Conservation (phyloP, 2,888 invertebrate genomes). For the Andricus curvator region DNA sequence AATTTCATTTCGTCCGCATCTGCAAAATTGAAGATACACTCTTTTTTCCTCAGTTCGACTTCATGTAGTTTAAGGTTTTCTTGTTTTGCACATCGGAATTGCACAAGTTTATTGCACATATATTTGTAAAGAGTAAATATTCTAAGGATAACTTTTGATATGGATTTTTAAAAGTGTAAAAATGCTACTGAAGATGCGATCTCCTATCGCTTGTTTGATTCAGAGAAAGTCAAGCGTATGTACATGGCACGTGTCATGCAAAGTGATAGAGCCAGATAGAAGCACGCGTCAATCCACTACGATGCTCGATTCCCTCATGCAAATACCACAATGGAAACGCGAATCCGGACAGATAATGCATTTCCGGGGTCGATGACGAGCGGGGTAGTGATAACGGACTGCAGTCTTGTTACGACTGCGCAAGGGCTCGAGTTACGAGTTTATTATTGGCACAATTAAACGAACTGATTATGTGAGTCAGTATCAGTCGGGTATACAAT, state of each 20-base stretch:
- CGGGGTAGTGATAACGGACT: conserved; percentile 44
- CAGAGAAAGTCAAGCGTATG: conserved; percentile 48
- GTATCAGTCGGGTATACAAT: conserved; percentile 45
- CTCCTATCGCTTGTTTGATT: conserved; percentile 42
- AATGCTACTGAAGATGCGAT: not conserved
- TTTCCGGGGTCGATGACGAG: conserved; percentile 62
- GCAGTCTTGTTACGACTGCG: conserved; percentile 51
- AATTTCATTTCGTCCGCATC: too few species aligned
- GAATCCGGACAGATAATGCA: conserved; percentile 60
- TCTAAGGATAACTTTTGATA: not conserved
- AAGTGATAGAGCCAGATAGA: conserved; percentile 32
- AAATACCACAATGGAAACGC: conserved; percentile 55
- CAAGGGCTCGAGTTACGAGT: conserved; percentile 58
- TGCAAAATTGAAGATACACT: too few species aligned
- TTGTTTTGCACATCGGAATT: too few species aligned
- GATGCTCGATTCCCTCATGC: conserved; percentile 43
- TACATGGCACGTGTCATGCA: conserved; percentile 46
- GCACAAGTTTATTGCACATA: too few species aligned
- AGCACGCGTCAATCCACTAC: conserved; percentile 34
- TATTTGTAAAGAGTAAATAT: not conserved
- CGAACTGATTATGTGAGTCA: conserved; percentile 49
- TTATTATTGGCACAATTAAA: conserved; percentile 56
- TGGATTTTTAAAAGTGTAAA: not conserved
- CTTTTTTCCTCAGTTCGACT: too few species aligned
- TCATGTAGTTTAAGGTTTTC: too few species aligned